Conservation (phyloP, 2,113 vertebrate species). For the Brachyistius frenatus region DNA sequence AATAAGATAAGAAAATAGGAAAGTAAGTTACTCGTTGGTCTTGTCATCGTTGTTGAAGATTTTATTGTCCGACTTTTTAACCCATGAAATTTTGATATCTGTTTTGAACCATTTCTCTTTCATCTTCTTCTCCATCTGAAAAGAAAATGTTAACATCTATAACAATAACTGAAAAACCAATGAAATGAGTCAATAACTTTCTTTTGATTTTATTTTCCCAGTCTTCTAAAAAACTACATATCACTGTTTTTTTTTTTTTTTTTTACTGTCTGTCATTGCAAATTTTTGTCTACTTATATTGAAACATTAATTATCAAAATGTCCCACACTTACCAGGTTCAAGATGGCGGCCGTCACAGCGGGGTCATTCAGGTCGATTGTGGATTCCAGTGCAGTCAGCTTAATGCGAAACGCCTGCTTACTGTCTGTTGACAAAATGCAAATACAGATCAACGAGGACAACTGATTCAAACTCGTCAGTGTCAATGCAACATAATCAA, state of each 20-base stretch:
- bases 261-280: too few species aligned
- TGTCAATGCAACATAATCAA: background rate
- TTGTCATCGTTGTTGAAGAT: too few species aligned
- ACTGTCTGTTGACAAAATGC: background rate
- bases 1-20: too few species aligned
- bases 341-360: conserved; percentile 12
- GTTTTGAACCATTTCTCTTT: background rate
- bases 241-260: too few species aligned
- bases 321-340: conserved; percentile 5
- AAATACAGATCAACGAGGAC: too few species aligned
- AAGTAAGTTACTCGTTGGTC: background rate
- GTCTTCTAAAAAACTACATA: too few species aligned
- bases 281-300: too few species aligned
- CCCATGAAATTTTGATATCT: background rate
- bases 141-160: background rate
- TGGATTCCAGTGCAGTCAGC: background rate
- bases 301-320: background rate
- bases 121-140: conserved; percentile 1
- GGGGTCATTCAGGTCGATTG: conserved; percentile 16
- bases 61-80: background rate
- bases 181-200: too few species aligned
- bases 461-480: too few species aligned
- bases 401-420: accelerated
- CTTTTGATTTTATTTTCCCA: too few species aligned
- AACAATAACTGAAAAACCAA: too few species aligned